Conservation (phyloP, 2,113 vertebrate species). For the Chaenocephalus aceratus region DNA sequence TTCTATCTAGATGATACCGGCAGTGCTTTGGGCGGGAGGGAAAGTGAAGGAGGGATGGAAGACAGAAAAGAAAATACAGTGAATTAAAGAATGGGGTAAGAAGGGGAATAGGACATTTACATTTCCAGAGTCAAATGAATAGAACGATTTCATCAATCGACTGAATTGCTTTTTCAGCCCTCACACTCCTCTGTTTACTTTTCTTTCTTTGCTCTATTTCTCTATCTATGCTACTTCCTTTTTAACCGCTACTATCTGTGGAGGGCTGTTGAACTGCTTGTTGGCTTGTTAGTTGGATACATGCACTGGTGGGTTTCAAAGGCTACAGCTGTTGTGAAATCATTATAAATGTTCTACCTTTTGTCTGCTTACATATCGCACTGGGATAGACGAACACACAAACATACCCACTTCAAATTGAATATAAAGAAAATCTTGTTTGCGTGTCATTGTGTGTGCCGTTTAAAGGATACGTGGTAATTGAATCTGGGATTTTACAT, state of each 20-base stretch:
- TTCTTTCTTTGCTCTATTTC: slow-evolving; percentile 41
- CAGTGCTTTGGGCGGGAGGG: slow-evolving; percentile 39
- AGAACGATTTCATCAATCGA: slow-evolving; percentile 72
- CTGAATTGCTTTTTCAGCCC: slow-evolving; percentile 68
- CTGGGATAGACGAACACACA: background rate
- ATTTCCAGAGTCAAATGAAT: slow-evolving; percentile 75
- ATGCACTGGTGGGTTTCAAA: slow-evolving; percentile 5
- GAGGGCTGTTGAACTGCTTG: slow-evolving; percentile 63
- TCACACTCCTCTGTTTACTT: slow-evolving; percentile 44
- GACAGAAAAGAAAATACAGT: slow-evolving; percentile 62
- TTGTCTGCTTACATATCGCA: background rate
- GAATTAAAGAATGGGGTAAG: slow-evolving; percentile 64
- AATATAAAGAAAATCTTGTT: background rate
- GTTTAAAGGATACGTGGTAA: background rate
- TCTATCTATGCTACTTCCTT: slow-evolving; percentile 36
- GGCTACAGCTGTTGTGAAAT: background rate
- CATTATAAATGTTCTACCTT: slow-evolving; percentile 15
- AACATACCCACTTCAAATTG: background rate
- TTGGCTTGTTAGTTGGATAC: slow-evolving; percentile 47
- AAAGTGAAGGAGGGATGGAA: slow-evolving; percentile 47
- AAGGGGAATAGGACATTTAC: slow-evolving; percentile 56
- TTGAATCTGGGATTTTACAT: slow-evolving; percentile 20
- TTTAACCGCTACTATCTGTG: slow-evolving; percentile 44
- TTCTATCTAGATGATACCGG: slow-evolving; percentile 78
- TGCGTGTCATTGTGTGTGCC: background rate